Evolutionary conservation across 2,888 invertebrate species (phyloP).

Genomic region (Sesamia inferens): DNA sequence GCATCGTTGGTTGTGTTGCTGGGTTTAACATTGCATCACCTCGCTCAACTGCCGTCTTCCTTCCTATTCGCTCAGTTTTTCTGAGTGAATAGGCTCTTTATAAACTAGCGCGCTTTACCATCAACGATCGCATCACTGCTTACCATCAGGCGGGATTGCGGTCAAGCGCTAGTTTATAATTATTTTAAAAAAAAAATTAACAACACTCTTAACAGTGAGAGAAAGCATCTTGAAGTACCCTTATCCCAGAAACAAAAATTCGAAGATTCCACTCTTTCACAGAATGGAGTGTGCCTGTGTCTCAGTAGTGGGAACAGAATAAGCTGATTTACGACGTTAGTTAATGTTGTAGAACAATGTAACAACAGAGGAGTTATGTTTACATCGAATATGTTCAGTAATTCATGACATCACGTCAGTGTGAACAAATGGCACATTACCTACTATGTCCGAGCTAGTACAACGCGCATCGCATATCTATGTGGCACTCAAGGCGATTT

Average conservation of each 20-base stretch:
- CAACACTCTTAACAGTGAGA: neutral
- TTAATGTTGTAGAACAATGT: neutral
- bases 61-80: too few species aligned
- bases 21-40: too few species aligned
- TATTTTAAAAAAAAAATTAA: too few species aligned
- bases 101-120: too few species aligned
- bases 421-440: slow-evolving; percentile 72
- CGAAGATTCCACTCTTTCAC: neutral
- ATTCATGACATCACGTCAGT: slow-evolving; percentile 72
- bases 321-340: neutral
- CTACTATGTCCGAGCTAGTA: slow-evolving; percentile 63
- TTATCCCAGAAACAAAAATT: neutral
- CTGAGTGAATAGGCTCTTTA: too few species aligned
- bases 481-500: slow-evolving; percentile 72
- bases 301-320: neutral
- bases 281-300: too few species aligned
- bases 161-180: too few species aligned
- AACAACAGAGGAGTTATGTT: slow-evolving; percentile 31
- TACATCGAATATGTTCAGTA: slow-evolving; percentile 41
- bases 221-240: neutral
- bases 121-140: too few species aligned
- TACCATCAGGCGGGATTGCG: too few species aligned
- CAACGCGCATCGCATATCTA: slow-evolving; percentile 77
- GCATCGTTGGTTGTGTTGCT: too few species aligned
- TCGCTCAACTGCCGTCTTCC: too few species aligned